A percentile compares a stretch with the other conserved stretches of the same genome.
Conservation (phyloP, 1,140 invertebrate genomes). For the Homalodisca vitripennis region DNA sequence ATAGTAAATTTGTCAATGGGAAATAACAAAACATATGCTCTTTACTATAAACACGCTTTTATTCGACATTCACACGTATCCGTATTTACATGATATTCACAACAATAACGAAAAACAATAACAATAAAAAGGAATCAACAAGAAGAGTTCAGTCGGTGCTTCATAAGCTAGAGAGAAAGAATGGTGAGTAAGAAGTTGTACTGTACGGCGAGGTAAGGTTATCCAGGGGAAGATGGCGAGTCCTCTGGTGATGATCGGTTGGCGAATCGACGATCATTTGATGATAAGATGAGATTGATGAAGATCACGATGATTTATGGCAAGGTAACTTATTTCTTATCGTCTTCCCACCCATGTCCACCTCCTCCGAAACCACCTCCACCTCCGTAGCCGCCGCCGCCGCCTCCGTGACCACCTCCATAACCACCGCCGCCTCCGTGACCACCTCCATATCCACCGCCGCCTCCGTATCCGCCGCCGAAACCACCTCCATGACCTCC, state of each 20-base stretch:
- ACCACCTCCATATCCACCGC: background rate
- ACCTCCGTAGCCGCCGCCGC: background rate
- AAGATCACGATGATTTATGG: slow-evolving; percentile 12
- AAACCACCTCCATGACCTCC: slow-evolving; percentile 13
- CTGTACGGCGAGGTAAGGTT: background rate
- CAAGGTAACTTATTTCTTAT: slow-evolving; percentile 21
- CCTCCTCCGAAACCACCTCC: slow-evolving; percentile 9
- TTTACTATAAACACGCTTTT: slow-evolving; percentile 28
- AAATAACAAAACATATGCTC: background rate
- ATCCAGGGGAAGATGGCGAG: background rate
- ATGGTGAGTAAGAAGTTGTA: background rate
- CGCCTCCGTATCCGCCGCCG: background rate
- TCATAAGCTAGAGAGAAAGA: background rate
- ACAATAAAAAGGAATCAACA: slow-evolving; percentile 20
- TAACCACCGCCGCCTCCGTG: background rate
- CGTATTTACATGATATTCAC: slow-evolving; percentile 26
- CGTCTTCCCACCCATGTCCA: slow-evolving; percentile 27
- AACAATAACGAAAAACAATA: slow-evolving; percentile 21
- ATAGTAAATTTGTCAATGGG: no score
- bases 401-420: background rate
- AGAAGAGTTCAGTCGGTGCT: slow-evolving; percentile 22
- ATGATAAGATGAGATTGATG: background rate
- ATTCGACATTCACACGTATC: slow-evolving; percentile 15
- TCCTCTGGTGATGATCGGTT: background rate
- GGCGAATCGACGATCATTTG: background rate